Base-by-base conservation (phyloP, 2,888 invertebrate species). In the Tipula lateralis region DNA sequence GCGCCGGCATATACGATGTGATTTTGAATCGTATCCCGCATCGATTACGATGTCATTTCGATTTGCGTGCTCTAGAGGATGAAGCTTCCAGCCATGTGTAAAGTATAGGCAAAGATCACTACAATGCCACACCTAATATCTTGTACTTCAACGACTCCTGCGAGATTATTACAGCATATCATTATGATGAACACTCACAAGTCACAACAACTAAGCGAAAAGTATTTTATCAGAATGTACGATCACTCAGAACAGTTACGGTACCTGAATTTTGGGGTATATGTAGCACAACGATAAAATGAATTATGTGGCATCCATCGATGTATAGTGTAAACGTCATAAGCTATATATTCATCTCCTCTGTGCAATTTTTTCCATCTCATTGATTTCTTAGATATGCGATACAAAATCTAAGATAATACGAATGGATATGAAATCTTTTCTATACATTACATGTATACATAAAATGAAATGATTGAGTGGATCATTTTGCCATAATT, bases 401-500 rank as follows among this genome's bases (percentile, higher is more conserved):
- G 19, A 66, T 16, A 19, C 7, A 39, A n/a, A 50, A 50, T 66
- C 12, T 66, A 66, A 19, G 24, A 66, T 24, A 66, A 66, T 24
- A 66, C 24, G 24, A 66, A 66, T 66, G 66, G 66, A 66, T 7
- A n/a, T 4, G n/a, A 44, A 44, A 44, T 3, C n/a, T 44, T n/a
- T 44, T 44, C 44, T 9, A 36, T 36, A 36, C 6, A 36, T n/a
- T 36, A 36, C 36, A 7, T 1, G 32, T 32, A 32, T 32, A n/a
- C n/a, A n/a, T 44, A 44, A 66, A 66, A 66, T 24, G 24, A 66
- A 66, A 66, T 66, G 66, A 66, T 66, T 66, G 66, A 66, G 66
- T 66, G 66, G 66, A 66, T 66, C 66, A 66, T 66, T 66, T 66
- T 24, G 66, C 24, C 66, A 24, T 66, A 66, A 66, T 66, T 66